Percentiles rank a stretch among this genome's conserved stretches.
Evolutionary conservation across 2,888 invertebrate species (phyloP).

Genomic region (Aleiodes testaceus): DNA sequence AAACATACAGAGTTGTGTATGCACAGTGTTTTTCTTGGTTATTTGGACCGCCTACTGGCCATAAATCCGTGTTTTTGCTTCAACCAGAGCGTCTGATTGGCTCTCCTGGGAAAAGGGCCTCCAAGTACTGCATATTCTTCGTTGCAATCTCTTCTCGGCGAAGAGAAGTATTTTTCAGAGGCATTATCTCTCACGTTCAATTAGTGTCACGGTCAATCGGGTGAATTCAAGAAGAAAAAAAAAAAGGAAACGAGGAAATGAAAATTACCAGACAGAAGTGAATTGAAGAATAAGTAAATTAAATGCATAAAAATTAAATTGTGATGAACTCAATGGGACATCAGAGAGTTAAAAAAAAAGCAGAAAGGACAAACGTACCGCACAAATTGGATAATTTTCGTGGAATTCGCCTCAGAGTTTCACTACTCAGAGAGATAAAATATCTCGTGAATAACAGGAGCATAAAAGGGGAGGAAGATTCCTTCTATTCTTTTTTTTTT

Average conservation of each 20-base stretch:
- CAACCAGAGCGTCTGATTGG: slow-evolving; percentile 60
- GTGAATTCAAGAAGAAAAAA: slow-evolving; percentile 28
- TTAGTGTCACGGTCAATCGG: slow-evolving; percentile 59
- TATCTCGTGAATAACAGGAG: not conserved
- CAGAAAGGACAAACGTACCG: slow-evolving; percentile 17
- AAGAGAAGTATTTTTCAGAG: slow-evolving; percentile 22
- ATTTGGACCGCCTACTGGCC: slow-evolving; percentile 60
- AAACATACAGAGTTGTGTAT: not conserved
- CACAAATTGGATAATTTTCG: slow-evolving; percentile 7
- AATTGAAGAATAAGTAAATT: slow-evolving; percentile 26
- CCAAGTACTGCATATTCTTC: slow-evolving; percentile 13
- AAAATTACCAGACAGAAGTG: not conserved
- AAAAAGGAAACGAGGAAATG: no score
- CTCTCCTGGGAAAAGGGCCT: slow-evolving; percentile 56
- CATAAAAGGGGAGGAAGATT: no score
- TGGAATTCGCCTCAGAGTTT: not conserved
- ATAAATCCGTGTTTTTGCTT: slow-evolving; percentile 67
- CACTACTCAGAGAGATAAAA: slow-evolving; percentile 18
- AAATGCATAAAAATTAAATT: slow-evolving; percentile 11
- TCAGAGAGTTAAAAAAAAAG: not conserved
- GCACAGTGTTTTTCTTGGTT: slow-evolving; percentile 37
- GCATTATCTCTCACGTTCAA: slow-evolving; percentile 61
- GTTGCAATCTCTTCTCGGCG: slow-evolving; percentile 30
- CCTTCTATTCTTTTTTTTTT: no score
- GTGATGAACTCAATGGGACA: slow-evolving; percentile 1